phyloP scores from a whole-genome alignment of 1,140 invertebrate species.

The Acromyrmex charruanus region DNA sequence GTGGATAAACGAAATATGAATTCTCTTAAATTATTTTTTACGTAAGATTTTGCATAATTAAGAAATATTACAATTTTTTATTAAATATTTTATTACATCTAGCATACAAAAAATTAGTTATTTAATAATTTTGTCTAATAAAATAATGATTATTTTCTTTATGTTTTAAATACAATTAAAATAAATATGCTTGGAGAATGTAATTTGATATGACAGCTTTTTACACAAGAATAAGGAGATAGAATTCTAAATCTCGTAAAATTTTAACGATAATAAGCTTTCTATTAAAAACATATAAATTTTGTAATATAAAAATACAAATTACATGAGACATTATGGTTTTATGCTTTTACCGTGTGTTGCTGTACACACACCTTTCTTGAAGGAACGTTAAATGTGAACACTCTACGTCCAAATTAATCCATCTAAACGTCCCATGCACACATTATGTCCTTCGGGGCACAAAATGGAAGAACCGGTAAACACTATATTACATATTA shows the following conservation, averaged over 20 bases:
- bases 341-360: not conserved
- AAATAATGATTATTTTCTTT: not conserved
- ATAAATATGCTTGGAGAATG: not conserved
- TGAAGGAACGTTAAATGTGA: constrained; percentile 20
- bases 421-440: not conserved
- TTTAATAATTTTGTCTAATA: not conserved
- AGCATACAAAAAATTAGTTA: not conserved
- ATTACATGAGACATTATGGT: not conserved
- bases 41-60: not conserved
- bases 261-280: not conserved
- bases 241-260: not conserved
- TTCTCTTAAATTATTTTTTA: not conserved
- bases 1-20: not conserved
- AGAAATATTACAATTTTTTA: not conserved
- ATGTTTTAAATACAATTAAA: not conserved
- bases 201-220: not conserved
- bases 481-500: constrained; percentile 37
- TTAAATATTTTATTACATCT: no score
- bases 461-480: constrained; percentile 1
- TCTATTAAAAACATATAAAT: not conserved
- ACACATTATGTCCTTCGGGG: not conserved
- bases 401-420: constrained; percentile 6
- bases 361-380: not conserved
- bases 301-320: constrained; percentile 1
- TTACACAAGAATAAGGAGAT: not conserved